Conservation (phyloP, 2,797 vertebrate genomes). For the Helostoma temminkii region DNA sequence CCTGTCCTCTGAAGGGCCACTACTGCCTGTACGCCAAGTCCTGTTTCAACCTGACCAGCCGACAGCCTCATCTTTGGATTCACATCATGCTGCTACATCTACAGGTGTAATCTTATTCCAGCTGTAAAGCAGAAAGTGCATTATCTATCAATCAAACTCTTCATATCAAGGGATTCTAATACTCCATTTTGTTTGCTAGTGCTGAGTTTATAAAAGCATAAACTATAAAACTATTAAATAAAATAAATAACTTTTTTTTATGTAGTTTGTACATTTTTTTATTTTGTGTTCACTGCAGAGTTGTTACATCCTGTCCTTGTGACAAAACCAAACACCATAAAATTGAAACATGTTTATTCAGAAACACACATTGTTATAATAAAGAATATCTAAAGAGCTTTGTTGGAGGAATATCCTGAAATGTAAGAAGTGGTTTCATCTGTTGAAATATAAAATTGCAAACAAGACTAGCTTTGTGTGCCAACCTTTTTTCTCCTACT, state of each 20-base stretch:
- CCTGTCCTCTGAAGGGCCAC: slow-evolving; percentile 92
- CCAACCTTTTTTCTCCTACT: background rate
- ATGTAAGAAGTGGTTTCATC: slow-evolving; percentile 2
- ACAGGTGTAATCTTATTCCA: slow-evolving; percentile 84
- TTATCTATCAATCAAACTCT: background rate
- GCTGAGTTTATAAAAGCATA: too few species aligned
- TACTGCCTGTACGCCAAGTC: slow-evolving; percentile 96
- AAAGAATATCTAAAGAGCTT: background rate
- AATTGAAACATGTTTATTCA: background rate
- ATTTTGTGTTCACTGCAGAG: background rate
- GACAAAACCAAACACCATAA: background rate
- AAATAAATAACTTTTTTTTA: too few species aligned
- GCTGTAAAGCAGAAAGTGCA: background rate
- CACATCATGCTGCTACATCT: slow-evolving; percentile 95
- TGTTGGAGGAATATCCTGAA: background rate
- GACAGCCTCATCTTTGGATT: slow-evolving; percentile 93
- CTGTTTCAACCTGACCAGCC: slow-evolving; percentile 90
- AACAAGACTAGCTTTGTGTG: slow-evolving; percentile 7
- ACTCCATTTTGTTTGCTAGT: too few species aligned
- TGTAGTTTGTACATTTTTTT: background rate
- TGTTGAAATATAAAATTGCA: slow-evolving; percentile 12
- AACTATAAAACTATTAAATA: too few species aligned
- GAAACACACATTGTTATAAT: background rate
- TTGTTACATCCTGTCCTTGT: background rate
- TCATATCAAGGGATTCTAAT: background rate